Evolutionary conservation across 2,113 vertebrate genomes (phyloP).

Genomic region (Cyphomyrus discorhynchus): DNA sequence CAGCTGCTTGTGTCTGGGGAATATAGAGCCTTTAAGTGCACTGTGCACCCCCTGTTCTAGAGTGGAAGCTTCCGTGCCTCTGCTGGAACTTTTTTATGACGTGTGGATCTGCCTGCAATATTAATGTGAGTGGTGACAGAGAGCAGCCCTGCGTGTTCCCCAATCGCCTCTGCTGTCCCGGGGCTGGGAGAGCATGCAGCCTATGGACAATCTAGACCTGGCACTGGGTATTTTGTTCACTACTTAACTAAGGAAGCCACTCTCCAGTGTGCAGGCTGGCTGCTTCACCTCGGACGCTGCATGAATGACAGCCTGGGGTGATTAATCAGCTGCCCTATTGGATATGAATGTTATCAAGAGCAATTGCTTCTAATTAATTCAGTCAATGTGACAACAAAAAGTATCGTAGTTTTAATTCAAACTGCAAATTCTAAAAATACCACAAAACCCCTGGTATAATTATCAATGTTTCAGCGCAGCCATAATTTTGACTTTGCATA

Average conservation of each 20-base stretch:
- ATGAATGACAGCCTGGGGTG: not conserved
- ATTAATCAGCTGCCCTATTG: not conserved
- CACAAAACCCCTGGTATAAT: not conserved
- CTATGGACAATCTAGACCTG: not conserved
- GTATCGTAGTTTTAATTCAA: not conserved
- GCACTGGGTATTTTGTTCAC: not conserved
- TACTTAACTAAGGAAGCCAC: not conserved
- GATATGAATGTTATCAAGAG: not conserved
- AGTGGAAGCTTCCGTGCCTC: not conserved
- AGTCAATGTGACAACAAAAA: not conserved
- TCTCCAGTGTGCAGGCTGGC: not conserved
- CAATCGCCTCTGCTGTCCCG: not conserved
- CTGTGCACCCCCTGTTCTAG: not conserved
- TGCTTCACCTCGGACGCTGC: not conserved
- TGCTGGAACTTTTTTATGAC: not conserved
- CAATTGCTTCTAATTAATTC: not conserved
- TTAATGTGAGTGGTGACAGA: not conserved
- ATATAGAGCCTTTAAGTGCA: not conserved
- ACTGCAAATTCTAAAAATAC: not conserved
- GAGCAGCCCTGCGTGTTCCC: not conserved
- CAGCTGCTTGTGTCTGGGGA: conserved; percentile 3
- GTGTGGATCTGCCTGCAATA: not conserved
- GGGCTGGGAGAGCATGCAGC: not conserved
- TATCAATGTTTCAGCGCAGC: not conserved
- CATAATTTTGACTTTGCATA: not conserved